Base-by-base conservation (phyloP, 2,888 invertebrate genomes). In the Drosophila lutescens region DNA sequence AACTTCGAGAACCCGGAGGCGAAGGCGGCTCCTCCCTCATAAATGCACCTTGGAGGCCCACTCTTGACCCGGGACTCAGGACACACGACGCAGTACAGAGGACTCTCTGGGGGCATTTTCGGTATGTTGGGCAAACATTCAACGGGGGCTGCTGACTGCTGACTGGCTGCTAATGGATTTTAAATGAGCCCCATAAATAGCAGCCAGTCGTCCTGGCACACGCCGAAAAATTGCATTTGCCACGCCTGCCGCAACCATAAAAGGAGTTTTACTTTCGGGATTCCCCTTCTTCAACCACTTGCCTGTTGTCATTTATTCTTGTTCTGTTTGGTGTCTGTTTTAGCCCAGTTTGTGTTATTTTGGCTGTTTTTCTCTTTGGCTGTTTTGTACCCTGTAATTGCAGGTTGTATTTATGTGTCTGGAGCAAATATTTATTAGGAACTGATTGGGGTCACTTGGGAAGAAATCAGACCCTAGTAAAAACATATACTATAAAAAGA, bases 111-210 rank as follows among this genome's bases (percentile, higher is more conserved):
- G 57, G 40, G 58, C 2, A 30, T 30, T 8, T 12, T n/a, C 20
- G 4, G 20, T 32, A 58, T 58, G 58, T 57, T 40, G 20, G 20
- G 30, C 32, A 32, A 59, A 59, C 58, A 57, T 26, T 51, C 13
- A 26, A 38, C 30, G 26, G 15, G 26, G 17, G 46, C 65, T 56
- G 26, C 65, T 55, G 61, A 71, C 65, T 55, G 23, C 65, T 56
- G 61, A 71, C 76, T 71, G 67, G 82, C 86, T 83, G 79, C 90
- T 91, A 90, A 91, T 91, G 91, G 90, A 90, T 91, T 90, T 90
- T 90, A 91, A 91, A 91, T 90, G 90, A 91, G 90, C 89, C 87
- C 89, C 90, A 90, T 90, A 91, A 90, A 90, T 89, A 91, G 78
- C 80, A 53, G 43, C 88, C 79, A 79, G 78, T 46, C 46, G 53